These are phyloP conservation scores for Parasteatoda lunata DNA, from an alignment of 2,888 invertebrate genomes.

Conservation along the genomic window DNA sequence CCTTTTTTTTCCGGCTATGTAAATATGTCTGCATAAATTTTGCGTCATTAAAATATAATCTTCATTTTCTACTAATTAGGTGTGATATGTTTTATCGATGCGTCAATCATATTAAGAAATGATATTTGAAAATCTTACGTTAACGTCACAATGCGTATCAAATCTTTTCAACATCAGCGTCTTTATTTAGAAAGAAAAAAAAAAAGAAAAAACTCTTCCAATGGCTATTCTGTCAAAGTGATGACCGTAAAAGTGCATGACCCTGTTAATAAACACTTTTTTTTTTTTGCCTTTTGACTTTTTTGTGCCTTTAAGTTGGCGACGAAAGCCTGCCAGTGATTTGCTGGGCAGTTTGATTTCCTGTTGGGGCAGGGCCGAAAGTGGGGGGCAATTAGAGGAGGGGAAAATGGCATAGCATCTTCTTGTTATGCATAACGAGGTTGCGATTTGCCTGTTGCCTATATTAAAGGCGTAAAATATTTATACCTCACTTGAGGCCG, in stretches of 20 bases:
- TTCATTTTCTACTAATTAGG: too few species aligned
- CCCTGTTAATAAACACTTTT: slow-evolving; percentile 22
- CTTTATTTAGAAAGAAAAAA: neutral
- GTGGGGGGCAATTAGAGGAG: neutral
- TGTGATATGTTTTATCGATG: too few species aligned
- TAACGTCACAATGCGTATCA: neutral
- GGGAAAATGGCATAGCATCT: slow-evolving; percentile 4
- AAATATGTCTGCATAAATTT: too few species aligned
- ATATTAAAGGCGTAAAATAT: slow-evolving; percentile 9
- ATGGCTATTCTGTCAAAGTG: slow-evolving; percentile 31
- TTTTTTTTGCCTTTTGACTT: neutral
- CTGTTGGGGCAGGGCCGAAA: slow-evolving; percentile 31
- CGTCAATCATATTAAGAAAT: too few species aligned
- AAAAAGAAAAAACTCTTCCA: neutral
- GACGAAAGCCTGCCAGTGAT: slow-evolving; percentile 27
- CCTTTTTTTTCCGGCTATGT: too few species aligned
- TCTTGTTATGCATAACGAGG: slow-evolving; percentile 28
- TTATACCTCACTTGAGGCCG: neutral
- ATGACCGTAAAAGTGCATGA: slow-evolving; percentile 56
- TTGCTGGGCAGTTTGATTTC: slow-evolving; percentile 19
- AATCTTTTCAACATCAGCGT: neutral
- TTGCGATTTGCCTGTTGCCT: slow-evolving; percentile 6
- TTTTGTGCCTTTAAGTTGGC: neutral
- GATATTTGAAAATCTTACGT: too few species aligned
- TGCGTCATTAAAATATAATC: too few species aligned